These are phyloP conservation scores for Orgyia antiqua DNA, from an alignment of 2,888 invertebrate species.

Conservation along the genomic window DNA sequence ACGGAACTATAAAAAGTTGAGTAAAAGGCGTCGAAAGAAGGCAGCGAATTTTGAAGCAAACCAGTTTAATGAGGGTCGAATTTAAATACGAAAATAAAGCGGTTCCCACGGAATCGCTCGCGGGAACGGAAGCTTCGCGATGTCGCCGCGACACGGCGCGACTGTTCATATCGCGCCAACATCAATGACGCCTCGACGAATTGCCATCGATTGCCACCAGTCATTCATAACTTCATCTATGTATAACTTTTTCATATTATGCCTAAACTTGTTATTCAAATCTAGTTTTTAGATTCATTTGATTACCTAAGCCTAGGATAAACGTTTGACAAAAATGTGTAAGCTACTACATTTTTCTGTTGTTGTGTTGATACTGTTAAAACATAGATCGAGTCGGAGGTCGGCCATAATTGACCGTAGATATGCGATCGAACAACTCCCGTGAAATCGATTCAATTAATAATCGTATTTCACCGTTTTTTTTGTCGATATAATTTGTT, in stretches of 20 bases:
- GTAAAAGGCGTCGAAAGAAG: conserved; percentile 78
- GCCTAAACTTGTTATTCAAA: no score
- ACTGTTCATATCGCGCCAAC: conserved; percentile 36
- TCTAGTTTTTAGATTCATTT: no score
- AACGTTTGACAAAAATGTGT: no score
- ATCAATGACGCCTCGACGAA: conserved; percentile 28
- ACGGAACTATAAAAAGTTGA: conserved; percentile 77
- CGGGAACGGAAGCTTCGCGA: conserved; percentile 72
- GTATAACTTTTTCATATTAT: not conserved
- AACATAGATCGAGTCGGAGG: conserved; percentile 29
- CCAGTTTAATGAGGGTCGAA: conserved; percentile 78
- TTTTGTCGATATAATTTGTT: conserved; percentile 39
- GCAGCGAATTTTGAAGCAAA: conserved; percentile 77
- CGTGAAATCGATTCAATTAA: conserved; percentile 52
- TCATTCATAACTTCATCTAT: conserved; percentile 21
- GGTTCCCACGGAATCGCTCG: conserved; percentile 75
- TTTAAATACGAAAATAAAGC: conserved; percentile 76
- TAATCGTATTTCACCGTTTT: conserved; percentile 45
- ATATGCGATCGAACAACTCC: conserved; percentile 44
- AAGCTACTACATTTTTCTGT: not conserved
- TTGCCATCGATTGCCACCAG: conserved; percentile 12
- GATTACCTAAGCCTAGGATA: no score
- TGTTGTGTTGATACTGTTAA: not conserved
- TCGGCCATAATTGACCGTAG: conserved; percentile 36
- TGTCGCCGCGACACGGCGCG: conserved; percentile 48